A percentile compares a stretch with the other conserved stretches of the same genome.
Evolutionary conservation across 2,888 invertebrate genomes (phyloP).

Genomic region (Pomacea canaliculata): DNA sequence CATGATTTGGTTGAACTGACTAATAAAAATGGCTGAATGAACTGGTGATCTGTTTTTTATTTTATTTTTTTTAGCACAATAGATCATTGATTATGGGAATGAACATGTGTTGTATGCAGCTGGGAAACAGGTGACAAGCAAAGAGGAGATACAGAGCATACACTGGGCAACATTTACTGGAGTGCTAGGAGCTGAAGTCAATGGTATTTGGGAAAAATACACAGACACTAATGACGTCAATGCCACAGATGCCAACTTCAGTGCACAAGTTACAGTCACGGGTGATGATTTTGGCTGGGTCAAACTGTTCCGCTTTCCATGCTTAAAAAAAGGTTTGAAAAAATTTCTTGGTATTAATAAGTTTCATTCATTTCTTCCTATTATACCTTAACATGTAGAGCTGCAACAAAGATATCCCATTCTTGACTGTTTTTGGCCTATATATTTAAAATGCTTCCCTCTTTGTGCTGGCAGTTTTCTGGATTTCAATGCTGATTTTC

Average conservation of each 20-base stretch:
- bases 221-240: conserved; percentile 70
- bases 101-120: conserved; percentile 39
- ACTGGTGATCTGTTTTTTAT: no score
- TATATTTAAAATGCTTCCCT: no score
- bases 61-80: no score
- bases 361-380: background rate
- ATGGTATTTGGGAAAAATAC: conserved; percentile 70
- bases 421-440: no score
- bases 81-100: no score
- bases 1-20: no score
- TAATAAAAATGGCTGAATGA: no score
- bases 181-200: conserved; percentile 68
- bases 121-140: conserved; percentile 67
- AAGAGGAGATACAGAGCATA: conserved; percentile 64
- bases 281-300: conserved; percentile 70
- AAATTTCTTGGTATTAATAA: background rate
- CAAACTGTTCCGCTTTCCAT: conserved; percentile 69
- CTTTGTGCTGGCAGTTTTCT: no score
- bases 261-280: conserved; percentile 62
- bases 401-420: no score
- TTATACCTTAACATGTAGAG: background rate
- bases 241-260: conserved; percentile 66
- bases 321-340: conserved; percentile 65
- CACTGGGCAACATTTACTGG: conserved; percentile 68
- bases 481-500: no score